Evolutionary conservation across 2,797 vertebrate genomes (phyloP).

Genomic region (Cuculus canorus): DNA sequence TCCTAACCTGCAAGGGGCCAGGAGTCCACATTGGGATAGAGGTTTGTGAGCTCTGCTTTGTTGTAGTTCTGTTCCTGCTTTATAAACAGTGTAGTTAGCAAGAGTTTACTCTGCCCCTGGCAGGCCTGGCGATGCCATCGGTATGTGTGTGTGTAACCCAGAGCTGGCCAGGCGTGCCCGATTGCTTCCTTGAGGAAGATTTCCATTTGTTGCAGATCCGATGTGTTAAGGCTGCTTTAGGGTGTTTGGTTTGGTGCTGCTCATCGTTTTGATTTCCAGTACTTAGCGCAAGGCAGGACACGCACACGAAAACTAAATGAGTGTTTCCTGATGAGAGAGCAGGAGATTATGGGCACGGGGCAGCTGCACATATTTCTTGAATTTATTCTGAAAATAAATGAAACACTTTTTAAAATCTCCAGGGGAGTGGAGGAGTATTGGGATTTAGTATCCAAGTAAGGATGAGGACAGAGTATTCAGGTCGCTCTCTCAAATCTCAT

Average conservation of each 20-base stretch:
- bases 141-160: neutral
- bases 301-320: neutral
- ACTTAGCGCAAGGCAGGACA: neutral
- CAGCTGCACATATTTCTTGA: neutral
- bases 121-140: neutral
- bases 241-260: neutral
- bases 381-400: neutral
- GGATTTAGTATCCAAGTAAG: neutral
- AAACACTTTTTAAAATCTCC: neutral
- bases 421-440: neutral
- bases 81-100: neutral
- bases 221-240: neutral
- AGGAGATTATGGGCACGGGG: neutral
- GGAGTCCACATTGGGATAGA: neutral
- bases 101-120: neutral
- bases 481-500: neutral
- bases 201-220: neutral
- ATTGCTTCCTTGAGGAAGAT: neutral
- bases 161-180: neutral
- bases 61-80: neutral
- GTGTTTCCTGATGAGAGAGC: neutral
- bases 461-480: neutral
- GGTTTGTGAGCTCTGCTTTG: neutral
- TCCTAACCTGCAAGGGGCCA: neutral
- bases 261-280: neutral